phyloP scores from a whole-genome alignment of 2,888 invertebrate species.

The Nemotelus pantherinus region DNA sequence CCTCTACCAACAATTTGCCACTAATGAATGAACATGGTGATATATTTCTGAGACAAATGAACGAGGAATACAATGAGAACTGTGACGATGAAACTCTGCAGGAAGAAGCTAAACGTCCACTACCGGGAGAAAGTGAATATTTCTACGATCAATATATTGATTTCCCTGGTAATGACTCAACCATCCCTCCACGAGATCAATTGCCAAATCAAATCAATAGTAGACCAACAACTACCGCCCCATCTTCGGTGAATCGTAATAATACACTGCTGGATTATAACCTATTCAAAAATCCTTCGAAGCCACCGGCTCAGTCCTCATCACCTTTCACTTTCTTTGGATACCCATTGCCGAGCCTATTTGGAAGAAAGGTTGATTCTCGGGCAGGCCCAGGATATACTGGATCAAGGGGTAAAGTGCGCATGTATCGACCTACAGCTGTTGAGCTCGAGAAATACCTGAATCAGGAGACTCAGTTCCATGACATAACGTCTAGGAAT shows the following conservation, averaged over 20 bases:
- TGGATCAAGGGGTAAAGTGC: conserved; percentile 57
- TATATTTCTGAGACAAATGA: conserved; percentile 69
- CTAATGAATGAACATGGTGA: conserved; percentile 76
- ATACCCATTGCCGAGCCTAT: conserved; percentile 78
- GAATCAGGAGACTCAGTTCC: conserved; percentile 55
- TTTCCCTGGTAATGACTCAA: conserved; percentile 74
- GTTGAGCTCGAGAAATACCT: conserved; percentile 63
- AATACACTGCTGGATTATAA: conserved; percentile 64
- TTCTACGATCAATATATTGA: conserved; percentile 86
- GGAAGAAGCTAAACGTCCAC: conserved; percentile 68
- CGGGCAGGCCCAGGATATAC: conserved; percentile 10
- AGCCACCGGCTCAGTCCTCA: conserved; percentile 57
- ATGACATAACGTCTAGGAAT: conserved; percentile 55
- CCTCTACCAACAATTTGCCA: conserved; percentile 66
- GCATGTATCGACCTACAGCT: conserved; percentile 62
- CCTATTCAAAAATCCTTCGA: conserved; percentile 57
- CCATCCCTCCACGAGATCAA: not conserved
- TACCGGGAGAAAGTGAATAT: conserved; percentile 81
- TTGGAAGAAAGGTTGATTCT: conserved; percentile 67
- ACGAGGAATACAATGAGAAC: conserved; percentile 67
- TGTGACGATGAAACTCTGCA: conserved; percentile 66
- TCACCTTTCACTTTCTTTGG: conserved; percentile 85
- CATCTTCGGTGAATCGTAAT: conserved; percentile 68
- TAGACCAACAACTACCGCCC: conserved; percentile 65
- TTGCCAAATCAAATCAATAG: conserved; percentile 53